phyloP scores from a whole-genome alignment of 2,797 vertebrate genomes.

The Jordanella pulchra region DNA sequence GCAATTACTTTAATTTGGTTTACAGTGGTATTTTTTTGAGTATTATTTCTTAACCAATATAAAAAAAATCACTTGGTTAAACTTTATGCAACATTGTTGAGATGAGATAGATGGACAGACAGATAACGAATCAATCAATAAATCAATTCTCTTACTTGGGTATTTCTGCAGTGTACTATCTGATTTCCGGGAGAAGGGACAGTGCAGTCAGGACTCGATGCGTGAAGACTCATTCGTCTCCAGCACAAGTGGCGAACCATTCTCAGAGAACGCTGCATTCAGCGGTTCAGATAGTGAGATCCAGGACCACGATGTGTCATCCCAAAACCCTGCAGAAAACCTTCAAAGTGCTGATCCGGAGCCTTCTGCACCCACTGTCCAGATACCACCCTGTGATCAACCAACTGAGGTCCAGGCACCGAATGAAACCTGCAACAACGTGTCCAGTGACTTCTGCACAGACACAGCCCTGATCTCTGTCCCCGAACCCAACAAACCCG shows the following conservation, averaged over 20 bases:
- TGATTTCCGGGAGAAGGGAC: constrained; percentile 61
- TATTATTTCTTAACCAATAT: background rate
- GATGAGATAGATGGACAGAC: background rate
- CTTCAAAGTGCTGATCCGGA: constrained; percentile 25
- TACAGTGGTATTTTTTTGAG: too few species aligned
- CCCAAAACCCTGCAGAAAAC: constrained; percentile 29
- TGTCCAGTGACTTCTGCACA: background rate
- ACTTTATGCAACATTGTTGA: background rate
- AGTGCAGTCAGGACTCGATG: constrained; percentile 79
- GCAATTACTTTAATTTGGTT: background rate
- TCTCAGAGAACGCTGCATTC: constrained; percentile 60
- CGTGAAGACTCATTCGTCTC: constrained; percentile 74
- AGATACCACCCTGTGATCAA: constrained; percentile 7
- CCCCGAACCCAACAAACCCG: constrained; percentile 9
- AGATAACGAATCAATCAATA: background rate
- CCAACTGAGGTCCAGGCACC: background rate
- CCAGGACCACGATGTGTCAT: constrained; percentile 15
- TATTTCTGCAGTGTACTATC: constrained; percentile 42
- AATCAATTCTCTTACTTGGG: background rate
- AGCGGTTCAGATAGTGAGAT: constrained; percentile 68
- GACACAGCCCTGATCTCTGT: background rate
- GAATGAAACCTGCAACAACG: constrained; percentile 1
- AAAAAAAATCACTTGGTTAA: background rate
- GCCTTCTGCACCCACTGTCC: background rate
- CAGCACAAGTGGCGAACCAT: constrained; percentile 61